phyloP scores from a whole-genome alignment of 2,113 vertebrate genomes.

The Corvus cornix region DNA sequence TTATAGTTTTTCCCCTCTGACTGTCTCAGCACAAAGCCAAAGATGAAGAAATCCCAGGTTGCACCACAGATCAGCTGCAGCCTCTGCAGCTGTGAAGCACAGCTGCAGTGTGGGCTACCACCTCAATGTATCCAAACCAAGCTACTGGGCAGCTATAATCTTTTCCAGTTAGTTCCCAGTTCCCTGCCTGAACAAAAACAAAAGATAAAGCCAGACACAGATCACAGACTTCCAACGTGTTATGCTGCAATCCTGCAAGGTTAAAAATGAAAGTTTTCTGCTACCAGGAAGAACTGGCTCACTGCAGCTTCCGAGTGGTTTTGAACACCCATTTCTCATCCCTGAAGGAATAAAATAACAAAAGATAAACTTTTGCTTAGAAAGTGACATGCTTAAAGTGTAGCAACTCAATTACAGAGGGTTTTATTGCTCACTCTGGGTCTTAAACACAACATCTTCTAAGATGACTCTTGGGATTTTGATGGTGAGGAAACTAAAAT shows the following conservation, averaged over 20 bases:
- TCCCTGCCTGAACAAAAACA: neutral
- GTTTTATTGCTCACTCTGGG: neutral
- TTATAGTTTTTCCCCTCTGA: neutral
- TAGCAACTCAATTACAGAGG: neutral
- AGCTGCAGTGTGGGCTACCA: neutral
- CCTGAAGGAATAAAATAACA: neutral
- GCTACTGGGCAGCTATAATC: neutral
- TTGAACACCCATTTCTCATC: neutral
- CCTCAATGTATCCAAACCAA: neutral
- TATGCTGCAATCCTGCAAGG: neutral
- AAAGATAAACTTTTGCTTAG: neutral
- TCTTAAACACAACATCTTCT: neutral
- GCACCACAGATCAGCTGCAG: neutral
- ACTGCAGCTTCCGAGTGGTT: neutral
- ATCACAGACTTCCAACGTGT: neutral
- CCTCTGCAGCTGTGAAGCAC: neutral
- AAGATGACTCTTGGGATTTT: neutral
- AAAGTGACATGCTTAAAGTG: neutral
- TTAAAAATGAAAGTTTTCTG: neutral
- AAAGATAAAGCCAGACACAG: neutral
- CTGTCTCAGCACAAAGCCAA: neutral
- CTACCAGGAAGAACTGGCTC: neutral
- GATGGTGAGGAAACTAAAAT: neutral
- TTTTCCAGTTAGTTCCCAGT: neutral
- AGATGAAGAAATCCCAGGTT: neutral